Base-by-base conservation (phyloP, 2,797 vertebrate species). In the Scyliorhinus canicula region DNA sequence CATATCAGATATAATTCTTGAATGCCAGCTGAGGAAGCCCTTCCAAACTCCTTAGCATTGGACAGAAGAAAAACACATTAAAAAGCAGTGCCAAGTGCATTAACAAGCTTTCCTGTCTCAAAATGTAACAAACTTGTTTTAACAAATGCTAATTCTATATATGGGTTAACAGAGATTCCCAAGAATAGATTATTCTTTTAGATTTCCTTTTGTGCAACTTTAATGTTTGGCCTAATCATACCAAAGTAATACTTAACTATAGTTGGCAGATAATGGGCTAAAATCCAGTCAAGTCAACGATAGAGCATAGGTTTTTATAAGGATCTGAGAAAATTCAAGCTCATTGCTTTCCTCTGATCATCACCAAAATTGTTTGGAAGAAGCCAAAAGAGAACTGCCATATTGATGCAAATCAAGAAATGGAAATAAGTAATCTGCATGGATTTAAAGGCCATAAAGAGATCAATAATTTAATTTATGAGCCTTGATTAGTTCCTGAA, bases 371-470 rank as follows among this genome's bases (percentile, higher is more conserved):
- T 57, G 4, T 90, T 90, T 90, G 57, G 40, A 82, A 60, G 35
- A 90, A 19, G 31, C 86, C 1, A 55, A 24, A 90, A 71, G 65
- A 69, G 31, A 50, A 67, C 63, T 52, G 63, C 67, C 19, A 28
- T 57, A 26, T 26, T 57, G 3, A 35, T 5, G 7, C 60, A 63
- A 63, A 65, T 44, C 21, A 91, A 26, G n/a, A 40, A 65, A 35
- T 63, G 60, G 40, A 44, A 91, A 4, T 65, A 26, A 44, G n/a
- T 44, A 65, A n/a, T 11, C 21, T 44, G 60, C 8, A 52, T 71
- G 93, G 71, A 7, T 94, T 52, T 35, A 74, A 94, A 74, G 47
- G 67, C 67, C 74, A 47, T 69, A 74, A 74, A 94, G 47, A 74
- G 67, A 35, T 94, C 47, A 55, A 50, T 8, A 40, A 26, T 63